phyloP scores from a whole-genome alignment of 2,797 vertebrate genomes.

The Dicrostonyx torquatus region DNA sequence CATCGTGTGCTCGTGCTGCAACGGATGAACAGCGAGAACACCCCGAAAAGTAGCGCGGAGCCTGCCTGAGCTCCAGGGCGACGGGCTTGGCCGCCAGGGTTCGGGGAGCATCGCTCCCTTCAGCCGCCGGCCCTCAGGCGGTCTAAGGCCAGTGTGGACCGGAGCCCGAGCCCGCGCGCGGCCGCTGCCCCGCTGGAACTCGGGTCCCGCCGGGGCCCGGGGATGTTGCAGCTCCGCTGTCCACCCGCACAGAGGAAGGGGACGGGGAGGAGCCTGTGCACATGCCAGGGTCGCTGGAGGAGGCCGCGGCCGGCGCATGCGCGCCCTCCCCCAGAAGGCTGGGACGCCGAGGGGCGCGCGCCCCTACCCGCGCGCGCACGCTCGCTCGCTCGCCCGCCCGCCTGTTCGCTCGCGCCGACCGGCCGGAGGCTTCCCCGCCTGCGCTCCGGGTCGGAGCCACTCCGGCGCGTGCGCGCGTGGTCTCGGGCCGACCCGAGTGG shows the following conservation, averaged over 20 bases:
- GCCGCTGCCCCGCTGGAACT: background rate
- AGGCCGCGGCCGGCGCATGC: slow-evolving; percentile 76
- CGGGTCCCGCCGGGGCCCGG: background rate
- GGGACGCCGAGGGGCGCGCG: slow-evolving; percentile 58
- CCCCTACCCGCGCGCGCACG: slow-evolving; percentile 57
- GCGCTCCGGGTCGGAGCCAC: slow-evolving; percentile 67
- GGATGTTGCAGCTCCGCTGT: slow-evolving; percentile 59
- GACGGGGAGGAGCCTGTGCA: slow-evolving; percentile 62
- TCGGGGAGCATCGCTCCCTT: too few species aligned
- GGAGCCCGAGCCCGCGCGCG: background rate
- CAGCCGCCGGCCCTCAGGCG: slow-evolving; percentile 46
- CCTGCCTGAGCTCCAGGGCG: background rate
- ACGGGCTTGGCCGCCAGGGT: background rate
- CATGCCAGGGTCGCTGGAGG: slow-evolving; percentile 69
- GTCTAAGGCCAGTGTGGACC: slow-evolving; percentile 11
- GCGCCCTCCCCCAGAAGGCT: slow-evolving; percentile 55
- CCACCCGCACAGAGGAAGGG: background rate
- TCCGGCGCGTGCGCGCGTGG: slow-evolving; percentile 78
- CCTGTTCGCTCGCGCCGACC: slow-evolving; percentile 52
- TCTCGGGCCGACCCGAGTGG: slow-evolving; percentile 56
- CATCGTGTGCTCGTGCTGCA: background rate
- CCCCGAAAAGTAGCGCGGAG: slow-evolving; percentile 9
- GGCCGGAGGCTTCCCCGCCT: slow-evolving; percentile 48
- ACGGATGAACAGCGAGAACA: background rate
- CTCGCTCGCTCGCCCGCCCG: background rate